Evolutionary conservation across 2,888 invertebrate species (phyloP).

Genomic region (Nymphalis urticae): DNA sequence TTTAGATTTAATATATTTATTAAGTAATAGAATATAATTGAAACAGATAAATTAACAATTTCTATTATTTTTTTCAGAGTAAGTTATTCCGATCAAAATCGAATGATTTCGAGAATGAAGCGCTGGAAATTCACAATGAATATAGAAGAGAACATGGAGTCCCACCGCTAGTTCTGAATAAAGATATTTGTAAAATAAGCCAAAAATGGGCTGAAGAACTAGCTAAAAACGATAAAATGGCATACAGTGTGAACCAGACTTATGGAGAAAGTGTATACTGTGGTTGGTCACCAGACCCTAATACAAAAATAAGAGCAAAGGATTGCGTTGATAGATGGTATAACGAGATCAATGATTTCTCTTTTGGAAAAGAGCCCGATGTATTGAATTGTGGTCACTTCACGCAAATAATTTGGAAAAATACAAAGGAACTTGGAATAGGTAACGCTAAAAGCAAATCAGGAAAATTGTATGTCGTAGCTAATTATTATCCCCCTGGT

Average conservation of each 20-base stretch:
- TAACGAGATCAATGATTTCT: slow-evolving; percentile 86
- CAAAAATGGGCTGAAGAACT: slow-evolving; percentile 88
- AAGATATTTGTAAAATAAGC: slow-evolving; percentile 83
- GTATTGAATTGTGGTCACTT: slow-evolving; percentile 84
- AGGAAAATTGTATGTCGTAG: slow-evolving; percentile 91
- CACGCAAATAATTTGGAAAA: slow-evolving; percentile 92
- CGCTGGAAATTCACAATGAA: slow-evolving; percentile 70
- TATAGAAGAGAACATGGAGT: slow-evolving; percentile 72
- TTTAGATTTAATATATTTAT: no score
- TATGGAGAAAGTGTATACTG: slow-evolving; percentile 88
- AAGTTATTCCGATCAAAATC: slow-evolving; percentile 68
- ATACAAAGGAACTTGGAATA: slow-evolving; percentile 87
- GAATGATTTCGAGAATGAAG: slow-evolving; percentile 70
- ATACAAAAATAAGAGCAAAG: slow-evolving; percentile 83
- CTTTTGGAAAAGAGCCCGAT: slow-evolving; percentile 85
- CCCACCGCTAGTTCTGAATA: slow-evolving; percentile 78
- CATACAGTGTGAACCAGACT: slow-evolving; percentile 83
- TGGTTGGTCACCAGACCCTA: slow-evolving; percentile 85
- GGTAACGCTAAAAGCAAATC: slow-evolving; percentile 88
- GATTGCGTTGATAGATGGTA: slow-evolving; percentile 90
- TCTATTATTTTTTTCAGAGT: slow-evolving; percentile 58
- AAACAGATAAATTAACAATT: not conserved
- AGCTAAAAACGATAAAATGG: slow-evolving; percentile 83
- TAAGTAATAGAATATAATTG: not conserved
- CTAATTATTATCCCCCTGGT: slow-evolving; percentile 91